Base-by-base conservation (phyloP, 2,888 invertebrate species). In the Trisateles emortualis region DNA sequence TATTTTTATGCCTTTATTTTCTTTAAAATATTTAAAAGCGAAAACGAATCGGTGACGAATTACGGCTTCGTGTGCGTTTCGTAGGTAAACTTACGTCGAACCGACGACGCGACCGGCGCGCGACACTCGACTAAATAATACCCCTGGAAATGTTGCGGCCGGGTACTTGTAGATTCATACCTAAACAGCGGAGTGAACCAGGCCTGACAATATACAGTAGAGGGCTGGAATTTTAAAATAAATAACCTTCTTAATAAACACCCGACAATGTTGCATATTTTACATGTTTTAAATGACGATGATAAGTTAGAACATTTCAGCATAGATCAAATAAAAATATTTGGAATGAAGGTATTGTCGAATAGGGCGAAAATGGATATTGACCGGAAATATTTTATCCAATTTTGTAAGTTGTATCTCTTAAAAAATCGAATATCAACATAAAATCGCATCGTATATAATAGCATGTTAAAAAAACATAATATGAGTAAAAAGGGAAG, bases 191-290 rank as follows among this genome's bases (percentile, higher is more conserved):
- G n/a, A n/a, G n/a, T n/a, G n/a, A n/a, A n/a, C n/a, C n/a, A n/a
- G n/a, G n/a, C n/a, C n/a, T n/a, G n/a, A n/a, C n/a, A 42, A 10
- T 35, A 44, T 44, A 44, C 33, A 44, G 44, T 44, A 10, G 44
- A 44, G 14, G 44, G 44, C n/a, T 44, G 44, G 35, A 43, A 44
- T 44, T 44, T 44, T 44, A 44, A 44, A 44, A 44, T 35, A 14
- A 44, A 44, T 33, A 22, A 17, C 13, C 44, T 44, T 22, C 17
- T 35, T 32, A 35, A 44, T 44, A 43, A 43, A 44, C 44, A 44
- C 35, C 44, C 35, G 13, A 44, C 35, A 44, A 44, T 44, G 35
- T 14, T 44, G 33, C 22, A 13, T 19, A 44, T 33, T 45, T 35
- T 26, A 8, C 26, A 26, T 8, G 8, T 26, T 8, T 41, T 40